A percentile compares a stretch with the other conserved stretches of the same genome.
phyloP scores from a whole-genome alignment of 2,113 vertebrate species.

The Protobothrops mucrosquamatus region DNA sequence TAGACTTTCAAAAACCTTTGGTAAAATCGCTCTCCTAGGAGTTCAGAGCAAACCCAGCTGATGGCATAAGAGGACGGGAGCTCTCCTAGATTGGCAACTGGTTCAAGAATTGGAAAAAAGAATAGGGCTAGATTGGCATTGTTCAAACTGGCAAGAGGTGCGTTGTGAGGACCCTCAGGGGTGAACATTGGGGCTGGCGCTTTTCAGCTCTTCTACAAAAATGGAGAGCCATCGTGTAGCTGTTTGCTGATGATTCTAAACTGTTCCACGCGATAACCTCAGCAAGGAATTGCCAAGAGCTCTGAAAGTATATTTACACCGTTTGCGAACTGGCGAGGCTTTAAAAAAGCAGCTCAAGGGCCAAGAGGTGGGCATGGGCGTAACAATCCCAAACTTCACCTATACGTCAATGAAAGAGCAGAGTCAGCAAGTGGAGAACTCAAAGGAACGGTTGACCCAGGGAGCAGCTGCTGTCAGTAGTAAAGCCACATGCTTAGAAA shows the following conservation, averaged over 20 bases:
- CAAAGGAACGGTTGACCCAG: not conserved
- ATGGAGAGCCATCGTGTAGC: not conserved
- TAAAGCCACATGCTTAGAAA: not conserved
- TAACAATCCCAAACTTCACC: not conserved
- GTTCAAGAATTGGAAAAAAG: not conserved
- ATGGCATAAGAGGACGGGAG: not conserved
- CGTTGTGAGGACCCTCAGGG: not conserved
- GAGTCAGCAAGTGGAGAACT: not conserved
- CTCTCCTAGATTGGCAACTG: not conserved
- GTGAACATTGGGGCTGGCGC: not conserved
- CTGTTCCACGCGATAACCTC: not conserved
- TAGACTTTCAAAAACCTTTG: not conserved
- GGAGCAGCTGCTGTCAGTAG: not conserved
- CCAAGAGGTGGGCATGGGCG: not conserved
- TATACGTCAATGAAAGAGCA: not conserved
- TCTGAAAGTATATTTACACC: not conserved
- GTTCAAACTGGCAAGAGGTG: not conserved
- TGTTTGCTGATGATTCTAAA: not conserved
- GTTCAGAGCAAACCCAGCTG: not conserved
- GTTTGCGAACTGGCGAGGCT: not conserved
- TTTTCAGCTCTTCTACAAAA: not conserved
- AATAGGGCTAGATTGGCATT: not conserved
- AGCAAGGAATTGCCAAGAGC: not conserved
- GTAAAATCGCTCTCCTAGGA: not conserved
- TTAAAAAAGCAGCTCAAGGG: not conserved